Evolutionary conservation across 2,888 invertebrate genomes (phyloP).

Genomic region (Barypeithes pellucidus): DNA sequence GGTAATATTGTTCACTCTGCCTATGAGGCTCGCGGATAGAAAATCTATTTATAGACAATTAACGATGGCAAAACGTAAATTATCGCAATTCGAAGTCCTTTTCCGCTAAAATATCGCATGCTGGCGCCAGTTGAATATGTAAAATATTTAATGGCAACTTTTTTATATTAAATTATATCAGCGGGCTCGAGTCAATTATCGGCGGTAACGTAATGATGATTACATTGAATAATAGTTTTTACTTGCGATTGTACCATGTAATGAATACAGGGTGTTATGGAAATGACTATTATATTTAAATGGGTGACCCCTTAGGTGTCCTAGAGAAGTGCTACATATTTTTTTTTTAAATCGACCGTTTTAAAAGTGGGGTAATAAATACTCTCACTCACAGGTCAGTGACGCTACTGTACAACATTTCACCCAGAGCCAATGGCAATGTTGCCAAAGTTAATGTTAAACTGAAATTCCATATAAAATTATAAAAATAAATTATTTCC

Average conservation of each 20-base stretch:
- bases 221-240: slow-evolving; percentile 18
- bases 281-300: too few relatives aligned
- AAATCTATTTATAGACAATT: slow-evolving; percentile 46
- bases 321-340: too few relatives aligned
- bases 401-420: too few relatives aligned
- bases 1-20: slow-evolving; percentile 18
- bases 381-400: too few relatives aligned
- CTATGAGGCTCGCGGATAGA: slow-evolving; percentile 24
- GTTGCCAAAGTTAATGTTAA: too few relatives aligned
- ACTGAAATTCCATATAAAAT: too few relatives aligned
- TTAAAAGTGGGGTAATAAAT: too few relatives aligned
- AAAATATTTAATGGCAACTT: slow-evolving; percentile 47
- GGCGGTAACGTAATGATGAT: slow-evolving; percentile 9
- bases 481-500: too few relatives aligned
- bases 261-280: neutral
- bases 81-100: slow-evolving; percentile 34
- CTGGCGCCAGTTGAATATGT: slow-evolving; percentile 47
- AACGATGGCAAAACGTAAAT: slow-evolving; percentile 38
- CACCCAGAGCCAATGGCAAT: too few relatives aligned
- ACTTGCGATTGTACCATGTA: neutral
- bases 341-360: too few relatives aligned
- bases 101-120: slow-evolving; percentile 44
- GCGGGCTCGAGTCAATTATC: slow-evolving; percentile 14
- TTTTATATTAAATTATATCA: slow-evolving; percentile 36
- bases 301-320: too few relatives aligned